A percentile compares a stretch with the other conserved stretches of the same genome.
Conservation (phyloP, 2,888 invertebrate genomes). For the Lutraria lutraria region DNA sequence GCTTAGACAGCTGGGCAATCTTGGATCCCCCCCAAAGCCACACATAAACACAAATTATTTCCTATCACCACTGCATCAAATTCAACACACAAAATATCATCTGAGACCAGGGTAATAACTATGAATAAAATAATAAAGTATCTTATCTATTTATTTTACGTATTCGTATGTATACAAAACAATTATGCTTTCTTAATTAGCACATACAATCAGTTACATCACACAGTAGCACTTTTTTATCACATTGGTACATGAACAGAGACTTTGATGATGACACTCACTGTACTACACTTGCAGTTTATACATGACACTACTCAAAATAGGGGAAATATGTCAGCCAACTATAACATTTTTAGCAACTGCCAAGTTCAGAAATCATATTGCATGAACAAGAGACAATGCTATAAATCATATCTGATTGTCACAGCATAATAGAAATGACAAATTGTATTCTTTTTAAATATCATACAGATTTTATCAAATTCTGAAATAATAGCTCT, state of each 20-base stretch:
- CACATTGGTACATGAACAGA: neutral
- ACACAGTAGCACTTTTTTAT: slow-evolving; percentile 13
- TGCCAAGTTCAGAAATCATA: neutral
- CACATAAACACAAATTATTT: no score
- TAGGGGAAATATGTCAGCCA: slow-evolving; percentile 10
- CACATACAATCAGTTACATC: slow-evolving; percentile 1
- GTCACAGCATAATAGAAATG: no score
- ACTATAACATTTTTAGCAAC: neutral
- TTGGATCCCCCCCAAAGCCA: no score
- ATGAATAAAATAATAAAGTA: neutral
- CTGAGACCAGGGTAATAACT: neutral
- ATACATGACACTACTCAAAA: neutral
- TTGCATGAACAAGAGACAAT: neutral
- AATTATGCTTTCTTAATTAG: neutral
- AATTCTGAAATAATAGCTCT: no score
- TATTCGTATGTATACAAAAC: slow-evolving; percentile 29
- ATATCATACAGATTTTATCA: no score
- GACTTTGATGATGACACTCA: neutral
- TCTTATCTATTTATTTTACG: neutral
- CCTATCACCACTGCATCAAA: no score
- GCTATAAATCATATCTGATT: neutral
- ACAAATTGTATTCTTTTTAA: no score
- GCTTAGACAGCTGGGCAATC: no score
- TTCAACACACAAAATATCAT: no score
- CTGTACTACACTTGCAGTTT: neutral